Conservation (phyloP, 2,888 invertebrate species). For the Geophilus truncorum region DNA sequence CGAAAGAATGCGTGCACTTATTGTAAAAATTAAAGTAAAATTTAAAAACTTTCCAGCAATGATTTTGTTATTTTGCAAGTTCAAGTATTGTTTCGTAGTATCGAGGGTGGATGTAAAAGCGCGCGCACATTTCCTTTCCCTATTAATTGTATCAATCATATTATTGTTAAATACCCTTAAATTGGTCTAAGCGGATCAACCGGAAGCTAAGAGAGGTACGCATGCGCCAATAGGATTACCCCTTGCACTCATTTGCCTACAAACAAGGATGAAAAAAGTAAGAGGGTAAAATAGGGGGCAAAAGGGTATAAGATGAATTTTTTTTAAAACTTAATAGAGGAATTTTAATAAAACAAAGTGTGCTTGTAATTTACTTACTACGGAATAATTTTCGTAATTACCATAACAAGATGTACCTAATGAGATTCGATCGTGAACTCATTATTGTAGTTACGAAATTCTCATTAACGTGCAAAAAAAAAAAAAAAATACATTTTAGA, state of each 20-base stretch:
- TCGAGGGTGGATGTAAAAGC: background rate
- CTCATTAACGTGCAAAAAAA: too few species aligned
- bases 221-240: conserved; percentile 31
- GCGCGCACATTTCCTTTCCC: conserved; percentile 22
- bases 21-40: too few species aligned
- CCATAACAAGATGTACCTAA: too few species aligned
- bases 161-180: conserved; percentile 38
- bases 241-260: conserved; percentile 25
- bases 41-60: too few species aligned
- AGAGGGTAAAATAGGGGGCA: background rate
- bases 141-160: conserved; percentile 34
- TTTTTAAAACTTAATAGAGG: background rate
- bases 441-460: too few species aligned
- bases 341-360: background rate
- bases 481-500: too few species aligned
- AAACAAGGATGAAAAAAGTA: background rate
- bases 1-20: background rate
- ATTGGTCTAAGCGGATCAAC: conserved; percentile 38
- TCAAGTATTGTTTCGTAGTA: background rate
- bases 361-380: too few species aligned
- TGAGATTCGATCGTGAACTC: too few species aligned
- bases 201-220: conserved; percentile 23
- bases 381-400: too few species aligned
- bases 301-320: background rate
- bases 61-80: background rate